Evolutionary conservation across 2,113 vertebrate genomes (phyloP), one percentile per base, ranked within the genome.

Genomic region (Polypterus bichir): DNA sequence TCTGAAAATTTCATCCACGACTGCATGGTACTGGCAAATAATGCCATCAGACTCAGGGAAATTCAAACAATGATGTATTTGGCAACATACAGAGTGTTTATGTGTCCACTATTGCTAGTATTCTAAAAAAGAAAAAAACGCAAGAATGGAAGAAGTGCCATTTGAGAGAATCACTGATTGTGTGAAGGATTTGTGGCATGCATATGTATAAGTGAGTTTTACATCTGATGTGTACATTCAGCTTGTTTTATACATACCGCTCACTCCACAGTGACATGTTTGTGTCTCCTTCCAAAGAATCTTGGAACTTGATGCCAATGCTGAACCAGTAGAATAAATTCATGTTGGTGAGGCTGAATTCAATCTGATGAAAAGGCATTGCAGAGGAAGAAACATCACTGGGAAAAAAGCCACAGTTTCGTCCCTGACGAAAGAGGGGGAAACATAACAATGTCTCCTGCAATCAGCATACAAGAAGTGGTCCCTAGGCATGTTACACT

Each of bases 271-370:
- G 54, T 46, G 54, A 49, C 52, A 59, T 49, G 46, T 46, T 62
- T 57, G 54, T 56, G 54, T 49, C 47, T 64, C 57, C 48, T 64
- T 64, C 48, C 52, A 64, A 54, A 62, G 47, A 63, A 52, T 27
- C 44, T 52, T 44, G 49, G 52, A 45, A 52, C 52, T 54, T 53
- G 52, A 56, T 6, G 62, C 3, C 44, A 52, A 57, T 47, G 52
- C 62, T 11, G 47, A 53, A n/a, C 51, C 7, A 52, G 49, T 44
- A n/a, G 62, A 63, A 44, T 52, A 44, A 9, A 57, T 63, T 3
- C 54, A 5, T 58, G 47, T 46, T 27, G 62, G 57, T 11, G 62
- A 64, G 53, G 54, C 60, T 7, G 60, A 48, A 44, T 62, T 62
- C 47, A 5, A 49, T 53, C 59, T 64, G n/a, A 9, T 57, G 10